These are phyloP conservation scores for Gulo gulo DNA, from an alignment of 2,113 vertebrate species.

Conservation along the genomic window DNA sequence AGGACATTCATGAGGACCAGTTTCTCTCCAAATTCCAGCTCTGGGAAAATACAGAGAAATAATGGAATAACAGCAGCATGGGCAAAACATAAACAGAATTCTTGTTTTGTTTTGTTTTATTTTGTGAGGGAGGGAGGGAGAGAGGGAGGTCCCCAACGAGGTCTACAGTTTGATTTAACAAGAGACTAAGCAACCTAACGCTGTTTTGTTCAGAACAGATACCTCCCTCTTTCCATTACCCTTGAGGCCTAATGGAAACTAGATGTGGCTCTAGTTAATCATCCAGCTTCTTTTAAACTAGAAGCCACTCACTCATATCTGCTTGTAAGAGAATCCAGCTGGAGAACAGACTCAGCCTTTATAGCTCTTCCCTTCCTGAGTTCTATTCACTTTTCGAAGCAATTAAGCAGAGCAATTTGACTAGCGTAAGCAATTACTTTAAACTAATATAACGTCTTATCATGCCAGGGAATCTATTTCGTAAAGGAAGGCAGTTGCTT, in stretches of 20 bases:
- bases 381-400: not conserved
- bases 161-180: not conserved
- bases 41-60: constrained; percentile 47
- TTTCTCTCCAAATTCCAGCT: not conserved
- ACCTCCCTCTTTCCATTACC: not conserved
- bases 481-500: not conserved
- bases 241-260: not conserved
- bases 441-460: not conserved
- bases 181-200: not conserved
- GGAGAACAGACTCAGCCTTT: not conserved
- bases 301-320: not conserved
- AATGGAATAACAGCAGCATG: not conserved
- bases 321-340: not conserved
- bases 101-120: not conserved
- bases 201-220: not conserved
- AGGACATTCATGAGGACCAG: constrained; percentile 56
- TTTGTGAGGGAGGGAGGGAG: not conserved
- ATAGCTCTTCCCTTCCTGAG: not conserved
- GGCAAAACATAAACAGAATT: constrained; percentile 4
- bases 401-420: not conserved
- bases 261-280: not conserved
- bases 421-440: not conserved
- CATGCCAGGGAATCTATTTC: not conserved
- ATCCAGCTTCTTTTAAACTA: not conserved
- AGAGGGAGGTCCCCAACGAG: not conserved